Base-by-base conservation (phyloP, 1,140 invertebrate genomes). In the Carcinoscorpius rotundicauda region DNA sequence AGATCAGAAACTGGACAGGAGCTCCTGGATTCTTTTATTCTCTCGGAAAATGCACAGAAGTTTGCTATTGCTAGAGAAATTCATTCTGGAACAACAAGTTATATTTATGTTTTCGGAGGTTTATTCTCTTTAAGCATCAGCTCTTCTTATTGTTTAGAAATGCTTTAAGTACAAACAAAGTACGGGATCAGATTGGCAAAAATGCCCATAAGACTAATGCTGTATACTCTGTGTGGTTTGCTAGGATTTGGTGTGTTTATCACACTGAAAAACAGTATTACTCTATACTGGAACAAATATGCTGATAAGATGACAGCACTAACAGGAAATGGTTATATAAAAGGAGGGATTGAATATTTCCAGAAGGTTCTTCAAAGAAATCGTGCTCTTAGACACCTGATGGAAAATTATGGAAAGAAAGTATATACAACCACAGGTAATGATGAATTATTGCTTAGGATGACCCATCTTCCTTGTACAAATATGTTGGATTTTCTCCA, bases 61-160 rank as follows among this genome's bases (percentile, higher is more conserved):
- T 91, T 88, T 79, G 87, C 83, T 8, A 83, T 91, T 49, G 87
- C 86, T 62, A 80, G 84, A 65, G 83, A 89, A 78, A 81, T 91
- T 58, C 73, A 84, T 62, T 79, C 81, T 72, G 74, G 79, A 8
- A 29, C 29, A 29, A 29, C 29, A 29, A 29, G 29, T 29, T 29
- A 29, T 29, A 29, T 29, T 29, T 29, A 29, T 29, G 29, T 29
- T 29, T 29, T 1, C 2, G 29, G 29, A 29, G 29, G 0, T 29
- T 29, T 29, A 29, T 29, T 29, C 29, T 29, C 29, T 29, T 2
- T 29, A 29, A 29, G 29, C 29, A 29, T 29, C 29, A 29, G 29
- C 29, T 29, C 29, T 29, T 29, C 29, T 29, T 29, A 29, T 29
- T 29, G 29, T 29, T 29, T 29, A 29, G 29, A 29, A 29, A 2